Conservation (phyloP, 2,797 vertebrate genomes). For the Phoeniculus purpureus region DNA sequence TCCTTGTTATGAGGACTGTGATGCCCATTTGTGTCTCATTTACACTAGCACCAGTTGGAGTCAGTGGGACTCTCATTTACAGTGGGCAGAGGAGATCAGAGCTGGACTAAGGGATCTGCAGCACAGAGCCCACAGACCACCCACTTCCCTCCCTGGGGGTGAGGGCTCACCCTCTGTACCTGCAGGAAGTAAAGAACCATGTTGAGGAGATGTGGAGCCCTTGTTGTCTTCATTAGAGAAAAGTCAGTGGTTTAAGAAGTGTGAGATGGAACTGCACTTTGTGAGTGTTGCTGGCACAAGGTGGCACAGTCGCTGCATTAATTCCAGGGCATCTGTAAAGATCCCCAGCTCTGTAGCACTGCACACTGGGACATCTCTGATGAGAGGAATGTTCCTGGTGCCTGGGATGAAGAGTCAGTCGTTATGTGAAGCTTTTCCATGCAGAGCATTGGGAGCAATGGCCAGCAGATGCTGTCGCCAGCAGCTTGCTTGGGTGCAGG, state of each 20-base stretch:
- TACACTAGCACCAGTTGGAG: not conserved
- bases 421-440: rapidly evolving
- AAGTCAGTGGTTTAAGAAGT: not conserved
- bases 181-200: not conserved
- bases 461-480: not conserved
- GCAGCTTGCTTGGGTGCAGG: not conserved
- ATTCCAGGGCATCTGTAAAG: constrained; percentile 25
- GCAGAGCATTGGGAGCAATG: rapidly evolving
- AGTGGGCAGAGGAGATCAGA: not conserved
- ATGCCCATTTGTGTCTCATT: not conserved
- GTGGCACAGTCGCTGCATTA: constrained; percentile 53
- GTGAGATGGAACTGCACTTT: not conserved
- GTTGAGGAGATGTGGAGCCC: rapidly evolving
- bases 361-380: rapidly evolving
- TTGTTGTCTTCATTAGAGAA: not conserved
- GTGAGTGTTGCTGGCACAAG: constrained; percentile 53
- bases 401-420: not conserved
- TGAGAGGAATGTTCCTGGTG: not conserved
- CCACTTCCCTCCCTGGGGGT: rapidly evolving
- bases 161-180: not conserved
- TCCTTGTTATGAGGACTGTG: not conserved
- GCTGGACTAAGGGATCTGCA: not conserved
- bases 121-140: not conserved
- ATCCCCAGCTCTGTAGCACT: not conserved
- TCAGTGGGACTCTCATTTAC: not conserved